These are phyloP conservation scores for Drosophila ambigua DNA, from an alignment of 1,140 invertebrate genomes.

Conservation along the genomic window DNA sequence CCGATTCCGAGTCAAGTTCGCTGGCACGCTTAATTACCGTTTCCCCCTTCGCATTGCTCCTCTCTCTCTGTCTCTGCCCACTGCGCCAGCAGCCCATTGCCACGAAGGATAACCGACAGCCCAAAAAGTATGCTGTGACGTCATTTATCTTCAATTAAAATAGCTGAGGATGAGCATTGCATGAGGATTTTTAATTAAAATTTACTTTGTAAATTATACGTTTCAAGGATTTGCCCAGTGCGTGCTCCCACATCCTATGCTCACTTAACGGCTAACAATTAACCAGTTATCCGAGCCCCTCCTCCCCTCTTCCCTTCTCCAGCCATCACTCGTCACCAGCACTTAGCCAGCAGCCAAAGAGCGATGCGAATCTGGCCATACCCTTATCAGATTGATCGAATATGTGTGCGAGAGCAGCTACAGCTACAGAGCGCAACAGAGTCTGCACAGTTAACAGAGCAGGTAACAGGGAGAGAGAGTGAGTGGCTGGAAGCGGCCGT, in stretches of 20 bases:
- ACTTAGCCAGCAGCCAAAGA: neutral
- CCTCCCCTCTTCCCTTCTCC: neutral
- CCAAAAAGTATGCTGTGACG: conserved; percentile 59
- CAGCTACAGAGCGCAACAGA: no score
- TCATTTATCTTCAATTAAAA: conserved; percentile 80
- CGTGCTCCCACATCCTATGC: conserved; percentile 46
- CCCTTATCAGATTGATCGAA: no score
- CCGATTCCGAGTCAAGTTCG: conserved; percentile 56
- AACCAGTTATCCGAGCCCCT: conserved; percentile 4
- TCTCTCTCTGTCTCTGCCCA: neutral
- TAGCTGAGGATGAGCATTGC: conserved; percentile 74
- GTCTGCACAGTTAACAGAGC: neutral
- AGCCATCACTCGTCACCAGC: no score
- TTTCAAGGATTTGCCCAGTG: conserved; percentile 56
- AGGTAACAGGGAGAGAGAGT: no score
- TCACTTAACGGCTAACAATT: conserved; percentile 27
- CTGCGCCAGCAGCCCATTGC: neutral
- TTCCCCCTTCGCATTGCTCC: conserved; percentile 1
- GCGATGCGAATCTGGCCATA: no score
- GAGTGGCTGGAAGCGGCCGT: no score
- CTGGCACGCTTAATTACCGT: conserved; percentile 73
- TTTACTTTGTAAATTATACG: conserved; percentile 80
- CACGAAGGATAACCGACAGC: conserved; percentile 30
- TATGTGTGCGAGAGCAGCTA: no score
- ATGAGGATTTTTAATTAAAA: conserved; percentile 80